These are phyloP conservation scores for Nanorana parkeri DNA, from an alignment of 2,113 vertebrate species.

Conservation along the genomic window DNA sequence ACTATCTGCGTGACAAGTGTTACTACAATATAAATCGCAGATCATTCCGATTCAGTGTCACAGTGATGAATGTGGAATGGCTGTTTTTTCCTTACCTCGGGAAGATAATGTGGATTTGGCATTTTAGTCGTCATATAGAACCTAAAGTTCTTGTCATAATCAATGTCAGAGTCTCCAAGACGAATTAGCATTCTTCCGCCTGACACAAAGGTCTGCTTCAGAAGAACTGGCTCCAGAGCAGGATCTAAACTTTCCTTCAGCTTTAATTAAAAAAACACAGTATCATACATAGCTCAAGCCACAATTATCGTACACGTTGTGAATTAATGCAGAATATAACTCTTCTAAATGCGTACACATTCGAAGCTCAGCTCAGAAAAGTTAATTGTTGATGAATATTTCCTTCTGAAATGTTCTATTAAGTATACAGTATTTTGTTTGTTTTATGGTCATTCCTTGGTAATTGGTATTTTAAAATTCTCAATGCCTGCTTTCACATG, in stretches of 20 bases:
- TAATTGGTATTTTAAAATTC: too few species aligned
- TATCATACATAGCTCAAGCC: not conserved
- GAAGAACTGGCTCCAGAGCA: constrained; percentile 81
- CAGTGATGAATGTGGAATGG: not conserved
- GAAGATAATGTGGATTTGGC: constrained; percentile 89
- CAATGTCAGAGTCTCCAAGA: constrained; percentile 85
- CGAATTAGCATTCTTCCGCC: constrained; percentile 81
- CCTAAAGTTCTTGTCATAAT: constrained; percentile 84
- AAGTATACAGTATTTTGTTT: too few species aligned
- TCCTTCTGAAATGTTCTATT: too few species aligned
- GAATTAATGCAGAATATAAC: too few species aligned
- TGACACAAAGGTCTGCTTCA: constrained; percentile 84
- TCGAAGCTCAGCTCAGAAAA: too few species aligned
- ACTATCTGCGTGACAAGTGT: not conserved
- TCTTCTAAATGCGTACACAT: too few species aligned
- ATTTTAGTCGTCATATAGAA: constrained; percentile 92
- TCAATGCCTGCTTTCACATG: too few species aligned
- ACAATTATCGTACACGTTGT: not conserved
- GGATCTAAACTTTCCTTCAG: constrained; percentile 84
- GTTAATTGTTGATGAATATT: too few species aligned
- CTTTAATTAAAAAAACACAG: constrained; percentile 65
- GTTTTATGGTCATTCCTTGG: too few species aligned
- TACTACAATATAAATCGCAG: not conserved
- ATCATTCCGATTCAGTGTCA: not conserved
- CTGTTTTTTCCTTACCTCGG: constrained; percentile 75